Evolutionary conservation across 2,797 vertebrate genomes (phyloP).

Genomic region (Gymnothorax reevesii): DNA sequence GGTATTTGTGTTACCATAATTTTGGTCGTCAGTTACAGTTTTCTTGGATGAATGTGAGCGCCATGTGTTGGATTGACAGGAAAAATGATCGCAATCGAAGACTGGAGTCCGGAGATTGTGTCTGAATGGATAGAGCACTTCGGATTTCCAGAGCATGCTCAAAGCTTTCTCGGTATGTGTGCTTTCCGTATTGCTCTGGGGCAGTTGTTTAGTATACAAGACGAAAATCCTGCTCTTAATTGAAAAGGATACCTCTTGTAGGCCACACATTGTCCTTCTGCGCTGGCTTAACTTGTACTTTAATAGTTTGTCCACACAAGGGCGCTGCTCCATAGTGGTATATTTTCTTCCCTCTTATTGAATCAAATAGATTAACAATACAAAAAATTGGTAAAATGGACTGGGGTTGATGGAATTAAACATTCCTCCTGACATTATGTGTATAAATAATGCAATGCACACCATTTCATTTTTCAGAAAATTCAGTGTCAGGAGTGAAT

Average conservation of each 20-base stretch:
- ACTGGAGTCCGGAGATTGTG: constrained; percentile 45
- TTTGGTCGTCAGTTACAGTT: neutral
- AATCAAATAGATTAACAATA: neutral
- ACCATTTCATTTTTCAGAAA: constrained; percentile 41
- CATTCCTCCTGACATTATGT: neutral
- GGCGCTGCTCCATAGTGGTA: constrained; percentile 29
- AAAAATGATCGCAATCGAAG: constrained; percentile 42
- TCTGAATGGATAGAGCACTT: constrained; percentile 45
- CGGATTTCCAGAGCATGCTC: constrained; percentile 47
- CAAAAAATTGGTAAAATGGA: neutral
- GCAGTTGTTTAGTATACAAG: neutral
- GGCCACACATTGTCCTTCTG: neutral
- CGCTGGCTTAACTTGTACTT: neutral
- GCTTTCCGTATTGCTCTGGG: neutral
- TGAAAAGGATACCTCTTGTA: neutral
- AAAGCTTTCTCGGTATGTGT: constrained; percentile 45
- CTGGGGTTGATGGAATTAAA: neutral
- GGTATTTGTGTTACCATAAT: neutral
- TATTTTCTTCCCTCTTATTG: neutral
- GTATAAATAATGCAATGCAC: neutral
- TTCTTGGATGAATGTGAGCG: neutral
- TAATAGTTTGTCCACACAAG: constrained; percentile 28
- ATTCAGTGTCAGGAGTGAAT: constrained; percentile 42
- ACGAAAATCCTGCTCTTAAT: neutral
- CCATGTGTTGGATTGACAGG: constrained; percentile 1